Evolutionary conservation across 2,113 vertebrate genomes (phyloP).

Genomic region (Lanius collurio): DNA sequence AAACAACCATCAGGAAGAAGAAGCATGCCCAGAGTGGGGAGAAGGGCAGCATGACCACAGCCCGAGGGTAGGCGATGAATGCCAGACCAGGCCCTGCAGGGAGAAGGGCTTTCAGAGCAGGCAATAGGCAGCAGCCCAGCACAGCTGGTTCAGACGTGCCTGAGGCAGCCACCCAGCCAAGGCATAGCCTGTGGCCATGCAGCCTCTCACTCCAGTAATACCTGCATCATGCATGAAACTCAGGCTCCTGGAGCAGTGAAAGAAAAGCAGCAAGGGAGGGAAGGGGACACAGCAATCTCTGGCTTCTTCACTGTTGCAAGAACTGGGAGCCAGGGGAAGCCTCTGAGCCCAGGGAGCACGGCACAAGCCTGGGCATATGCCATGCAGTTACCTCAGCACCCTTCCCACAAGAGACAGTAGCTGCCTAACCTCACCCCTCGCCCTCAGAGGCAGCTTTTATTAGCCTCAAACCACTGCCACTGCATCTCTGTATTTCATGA

Average conservation of each 20-base stretch:
- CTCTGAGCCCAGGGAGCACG: not conserved
- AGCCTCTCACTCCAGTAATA: not conserved
- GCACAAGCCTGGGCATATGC: not conserved
- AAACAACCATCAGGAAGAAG: conserved; percentile 93
- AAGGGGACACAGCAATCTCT: not conserved
- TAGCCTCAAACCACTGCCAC: not conserved
- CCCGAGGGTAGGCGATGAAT: conserved; percentile 96
- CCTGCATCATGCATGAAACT: not conserved
- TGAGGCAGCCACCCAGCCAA: not conserved
- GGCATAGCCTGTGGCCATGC: not conserved
- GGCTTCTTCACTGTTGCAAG: accelerated
- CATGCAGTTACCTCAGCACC: not conserved
- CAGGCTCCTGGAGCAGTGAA: not conserved
- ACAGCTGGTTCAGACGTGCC: not conserved
- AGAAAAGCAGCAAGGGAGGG: not conserved
- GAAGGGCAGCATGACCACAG: conserved; percentile 96
- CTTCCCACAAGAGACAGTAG: not conserved
- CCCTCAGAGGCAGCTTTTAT: not conserved
- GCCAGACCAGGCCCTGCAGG: conserved; percentile 90
- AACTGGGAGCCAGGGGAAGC: not conserved
- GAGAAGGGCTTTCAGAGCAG: conserved; percentile 10
- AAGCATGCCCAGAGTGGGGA: conserved; percentile 93
- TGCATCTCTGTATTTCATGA: not conserved
- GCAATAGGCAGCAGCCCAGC: not conserved
- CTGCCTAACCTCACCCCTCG: not conserved